Conservation (phyloP, 2,113 vertebrate genomes). For the Pituophis catenifer region DNA sequence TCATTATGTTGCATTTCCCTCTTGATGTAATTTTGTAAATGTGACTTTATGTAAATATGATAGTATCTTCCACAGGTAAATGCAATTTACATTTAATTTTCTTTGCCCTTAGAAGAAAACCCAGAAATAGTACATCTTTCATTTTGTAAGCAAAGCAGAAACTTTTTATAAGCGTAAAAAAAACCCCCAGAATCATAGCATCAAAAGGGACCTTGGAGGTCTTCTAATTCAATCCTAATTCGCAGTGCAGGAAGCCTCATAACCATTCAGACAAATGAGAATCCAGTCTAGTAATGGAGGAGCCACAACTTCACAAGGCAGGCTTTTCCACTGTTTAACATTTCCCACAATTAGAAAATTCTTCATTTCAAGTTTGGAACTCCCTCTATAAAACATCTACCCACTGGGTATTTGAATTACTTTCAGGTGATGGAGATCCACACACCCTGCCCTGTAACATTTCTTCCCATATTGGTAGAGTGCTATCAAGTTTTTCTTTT, state of each 20-base stretch:
- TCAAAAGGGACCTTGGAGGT: not conserved
- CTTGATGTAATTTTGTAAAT: conserved; percentile 65
- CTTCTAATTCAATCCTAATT: not conserved
- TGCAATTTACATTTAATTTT: conserved; percentile 43
- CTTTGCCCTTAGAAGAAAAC: conserved; percentile 33
- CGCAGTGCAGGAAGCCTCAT: not conserved
- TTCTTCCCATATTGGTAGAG: not conserved
- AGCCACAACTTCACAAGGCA: not conserved
- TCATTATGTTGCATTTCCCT: conserved; percentile 64
- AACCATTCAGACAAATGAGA: not conserved
- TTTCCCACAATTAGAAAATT: not conserved
- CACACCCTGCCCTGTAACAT: not conserved
- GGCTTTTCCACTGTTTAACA: not conserved
- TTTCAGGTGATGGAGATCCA: not conserved
- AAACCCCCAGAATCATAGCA: not conserved
- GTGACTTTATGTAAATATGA: conserved; percentile 66
- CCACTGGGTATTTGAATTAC: not conserved
- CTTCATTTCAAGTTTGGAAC: not conserved
- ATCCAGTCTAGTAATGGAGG: not conserved
- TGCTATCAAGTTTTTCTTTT: not conserved
- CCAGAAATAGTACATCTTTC: conserved; percentile 23
- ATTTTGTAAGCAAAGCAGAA: conserved; percentile 25
- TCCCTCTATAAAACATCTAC: not conserved
- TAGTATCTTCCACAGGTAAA: conserved; percentile 59
- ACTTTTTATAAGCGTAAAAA: conserved; percentile 30